phyloP scores from a whole-genome alignment of 2,888 invertebrate genomes.

The Cabera pusaria region DNA sequence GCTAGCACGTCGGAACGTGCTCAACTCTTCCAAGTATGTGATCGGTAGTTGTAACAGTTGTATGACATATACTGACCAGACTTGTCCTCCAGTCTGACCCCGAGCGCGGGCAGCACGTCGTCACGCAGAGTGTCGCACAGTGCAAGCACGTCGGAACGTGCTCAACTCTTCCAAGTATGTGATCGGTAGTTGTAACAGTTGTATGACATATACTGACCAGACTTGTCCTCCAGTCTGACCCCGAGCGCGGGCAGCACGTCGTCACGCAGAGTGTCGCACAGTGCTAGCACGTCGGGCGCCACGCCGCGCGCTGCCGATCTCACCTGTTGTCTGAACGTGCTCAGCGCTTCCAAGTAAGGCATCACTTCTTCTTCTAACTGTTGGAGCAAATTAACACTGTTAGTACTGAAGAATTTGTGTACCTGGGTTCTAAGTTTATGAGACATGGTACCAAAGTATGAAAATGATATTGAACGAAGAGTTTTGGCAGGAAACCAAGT shows the following conservation, averaged over 20 bases:
- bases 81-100: constrained; percentile 96
- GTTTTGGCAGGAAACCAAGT: too few relatives aligned
- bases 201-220: constrained; percentile 69
- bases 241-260: constrained; percentile 94
- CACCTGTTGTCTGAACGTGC: constrained; percentile 87
- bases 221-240: constrained; percentile 96
- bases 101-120: constrained; percentile 92
- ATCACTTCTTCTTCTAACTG: constrained; percentile 91
- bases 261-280: constrained; percentile 96
- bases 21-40: constrained; percentile 94
- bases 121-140: constrained; percentile 96
- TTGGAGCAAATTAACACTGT: background rate
- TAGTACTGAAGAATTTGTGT: too few relatives aligned
- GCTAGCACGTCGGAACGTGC: constrained; percentile 92
- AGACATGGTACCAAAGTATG: too few relatives aligned
- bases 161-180: constrained; percentile 95
- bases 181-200: constrained; percentile 72
- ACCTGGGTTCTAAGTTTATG: too few relatives aligned
- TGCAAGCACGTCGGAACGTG: constrained; percentile 90
- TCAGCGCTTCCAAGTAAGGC: constrained; percentile 94
- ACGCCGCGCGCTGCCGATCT: constrained; percentile 68
- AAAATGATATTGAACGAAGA: too few relatives aligned
- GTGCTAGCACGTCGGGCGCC: constrained; percentile 87
- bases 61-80: constrained; percentile 77
- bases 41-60: constrained; percentile 68